A percentile compares a stretch with the other conserved stretches of the same genome.
phyloP scores from a whole-genome alignment of 2,888 invertebrate species.

The Sminthurinus aureus region DNA sequence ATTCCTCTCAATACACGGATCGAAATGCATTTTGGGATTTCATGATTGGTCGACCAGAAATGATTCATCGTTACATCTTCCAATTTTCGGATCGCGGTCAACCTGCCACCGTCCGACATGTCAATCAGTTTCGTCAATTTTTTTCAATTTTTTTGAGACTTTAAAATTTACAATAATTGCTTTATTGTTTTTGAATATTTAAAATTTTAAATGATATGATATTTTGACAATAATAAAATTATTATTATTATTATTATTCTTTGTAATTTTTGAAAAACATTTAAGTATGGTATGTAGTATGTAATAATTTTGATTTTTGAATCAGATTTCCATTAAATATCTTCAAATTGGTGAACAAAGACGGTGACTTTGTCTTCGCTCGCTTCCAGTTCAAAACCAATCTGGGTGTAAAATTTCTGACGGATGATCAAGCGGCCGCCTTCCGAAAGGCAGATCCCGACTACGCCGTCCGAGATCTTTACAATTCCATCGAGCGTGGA shows the following conservation, averaged over 20 bases:
- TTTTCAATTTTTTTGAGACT: too few species aligned
- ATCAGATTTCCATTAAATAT: conserved; percentile 85
- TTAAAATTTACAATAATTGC: too few species aligned
- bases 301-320: too few species aligned
- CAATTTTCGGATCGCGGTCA: conserved; percentile 91
- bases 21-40: conserved; percentile 83
- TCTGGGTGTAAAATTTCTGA: conserved; percentile 62
- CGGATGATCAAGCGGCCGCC: neutral
- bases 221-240: too few species aligned
- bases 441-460: neutral
- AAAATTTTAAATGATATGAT: too few species aligned
- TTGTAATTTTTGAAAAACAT: too few species aligned
- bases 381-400: conserved; percentile 62
- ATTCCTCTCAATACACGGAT: neutral
- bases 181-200: too few species aligned
- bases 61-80: conserved; percentile 83
- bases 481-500: conserved; percentile 63
- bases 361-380: conserved; percentile 77
- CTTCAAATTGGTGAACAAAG: conserved; percentile 85
- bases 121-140: conserved; percentile 76
- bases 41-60: conserved; percentile 83
- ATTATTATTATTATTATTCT: too few species aligned
- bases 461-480: conserved; percentile 58
- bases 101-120: conserved; percentile 88
- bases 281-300: too few species aligned